These are phyloP conservation scores for Porites rus DNA, from an alignment of 92 coral and sea anemone species.

Conservation along the genomic window DNA sequence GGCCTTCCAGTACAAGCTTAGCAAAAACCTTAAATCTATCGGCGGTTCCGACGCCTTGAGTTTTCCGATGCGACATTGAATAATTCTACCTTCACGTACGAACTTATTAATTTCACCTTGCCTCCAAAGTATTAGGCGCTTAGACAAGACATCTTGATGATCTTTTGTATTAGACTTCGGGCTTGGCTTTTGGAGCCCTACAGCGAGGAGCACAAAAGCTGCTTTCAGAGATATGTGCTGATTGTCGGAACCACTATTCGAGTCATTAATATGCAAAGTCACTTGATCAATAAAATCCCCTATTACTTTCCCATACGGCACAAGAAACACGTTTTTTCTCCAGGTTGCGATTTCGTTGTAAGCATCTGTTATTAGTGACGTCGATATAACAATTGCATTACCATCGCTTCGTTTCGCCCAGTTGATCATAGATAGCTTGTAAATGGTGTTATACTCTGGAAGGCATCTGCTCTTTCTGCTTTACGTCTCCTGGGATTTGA, in stretches of 20 bases:
- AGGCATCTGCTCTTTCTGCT: too few species aligned
- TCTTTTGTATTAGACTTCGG: conserved; percentile 68
- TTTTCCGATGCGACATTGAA: conserved; percentile 27
- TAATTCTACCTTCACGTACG: conserved; percentile 25
- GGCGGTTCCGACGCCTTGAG: conserved; percentile 11
- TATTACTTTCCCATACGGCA: too few species aligned
- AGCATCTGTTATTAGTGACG: too few species aligned
- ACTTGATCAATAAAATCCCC: too few species aligned
- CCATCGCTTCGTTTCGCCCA: too few species aligned
- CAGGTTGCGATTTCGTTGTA: too few species aligned
- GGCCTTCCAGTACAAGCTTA: conserved; percentile 7
- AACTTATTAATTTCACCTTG: conserved; percentile 38
- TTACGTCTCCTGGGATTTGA: too few species aligned
- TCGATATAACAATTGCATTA: too few species aligned
- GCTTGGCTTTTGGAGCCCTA: neutral
- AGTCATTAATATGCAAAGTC: conserved; percentile 46
- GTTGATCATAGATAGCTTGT: too few species aligned
- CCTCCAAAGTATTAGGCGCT: conserved; percentile 60
- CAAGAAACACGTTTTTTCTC: too few species aligned
- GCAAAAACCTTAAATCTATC: conserved; percentile 2
- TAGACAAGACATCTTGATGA: conserved; percentile 58
- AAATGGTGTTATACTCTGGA: too few species aligned
- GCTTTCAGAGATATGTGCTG: conserved; percentile 50
- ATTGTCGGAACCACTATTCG: conserved; percentile 56
- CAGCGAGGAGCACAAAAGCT: conserved; percentile 56